Percentiles rank a stretch among this genome's conserved stretches.
Conservation (phyloP, 2,113 vertebrate species). For the Amia ocellicauda region DNA sequence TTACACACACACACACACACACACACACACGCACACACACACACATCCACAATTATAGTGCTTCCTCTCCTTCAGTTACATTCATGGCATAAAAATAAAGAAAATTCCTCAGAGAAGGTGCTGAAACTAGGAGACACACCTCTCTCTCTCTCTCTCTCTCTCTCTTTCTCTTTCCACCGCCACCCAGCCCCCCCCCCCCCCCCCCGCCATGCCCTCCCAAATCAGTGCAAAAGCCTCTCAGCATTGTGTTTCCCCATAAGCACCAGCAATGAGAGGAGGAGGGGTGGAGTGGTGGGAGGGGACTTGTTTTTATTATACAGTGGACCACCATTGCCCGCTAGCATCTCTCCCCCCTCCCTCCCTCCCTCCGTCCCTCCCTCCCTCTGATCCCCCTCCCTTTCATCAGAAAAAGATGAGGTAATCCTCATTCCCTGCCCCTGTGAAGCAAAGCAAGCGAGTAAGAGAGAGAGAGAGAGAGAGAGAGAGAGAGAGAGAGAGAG, state of each 20-base stretch:
- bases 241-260: constrained; percentile 27
- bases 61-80: constrained; percentile 27
- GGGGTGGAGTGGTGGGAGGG: constrained; percentile 14
- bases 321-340: constrained; percentile 20
- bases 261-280: constrained; percentile 1
- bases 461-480: constrained; percentile 46
- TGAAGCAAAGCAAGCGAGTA: constrained; percentile 64
- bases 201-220: constrained; percentile 24
- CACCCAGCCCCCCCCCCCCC: neutral
- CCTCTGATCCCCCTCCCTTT: constrained; percentile 68
- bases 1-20: neutral
- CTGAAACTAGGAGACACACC: neutral
- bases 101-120: constrained; percentile 48
- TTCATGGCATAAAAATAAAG: constrained; percentile 50
- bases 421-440: constrained; percentile 65
- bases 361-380: constrained; percentile 59
- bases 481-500: constrained; percentile 31
- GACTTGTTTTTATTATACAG: constrained; percentile 25
- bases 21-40: neutral
- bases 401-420: constrained; percentile 77
- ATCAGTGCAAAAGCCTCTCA: constrained; percentile 22
- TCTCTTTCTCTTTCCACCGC: constrained; percentile 24
- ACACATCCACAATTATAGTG: constrained; percentile 23
- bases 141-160: neutral
- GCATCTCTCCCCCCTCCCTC: constrained; percentile 17